Evolutionary conservation across 2,797 vertebrate genomes (phyloP).

Genomic region (Karalla daura): DNA sequence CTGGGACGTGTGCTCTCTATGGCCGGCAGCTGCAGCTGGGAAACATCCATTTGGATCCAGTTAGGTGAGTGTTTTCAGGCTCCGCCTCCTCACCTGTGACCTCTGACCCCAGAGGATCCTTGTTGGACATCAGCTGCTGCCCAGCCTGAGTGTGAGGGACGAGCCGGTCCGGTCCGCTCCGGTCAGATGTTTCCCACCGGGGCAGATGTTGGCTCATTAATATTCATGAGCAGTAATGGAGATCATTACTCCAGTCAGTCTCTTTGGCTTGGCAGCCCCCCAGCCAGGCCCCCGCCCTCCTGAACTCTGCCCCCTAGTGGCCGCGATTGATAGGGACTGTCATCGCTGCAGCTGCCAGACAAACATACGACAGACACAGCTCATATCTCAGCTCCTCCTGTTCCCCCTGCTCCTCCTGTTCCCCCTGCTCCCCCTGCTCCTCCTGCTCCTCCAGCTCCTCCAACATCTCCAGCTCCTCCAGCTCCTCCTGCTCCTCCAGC

Average conservation of each 20-base stretch:
- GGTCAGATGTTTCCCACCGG: conserved; percentile 44
- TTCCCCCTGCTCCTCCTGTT: too few species aligned
- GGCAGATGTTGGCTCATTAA: conserved; percentile 80
- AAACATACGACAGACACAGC: conserved; percentile 54
- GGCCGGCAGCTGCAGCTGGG: conserved; percentile 6
- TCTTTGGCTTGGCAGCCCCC: conserved; percentile 69
- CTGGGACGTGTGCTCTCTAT: background rate
- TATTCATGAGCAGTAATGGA: conserved; percentile 79
- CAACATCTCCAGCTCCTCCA: too few species aligned
- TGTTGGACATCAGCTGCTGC: conserved; percentile 36
- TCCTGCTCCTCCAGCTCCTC: too few species aligned
- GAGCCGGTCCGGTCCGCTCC: conserved; percentile 4
- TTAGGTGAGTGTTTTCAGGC: background rate
- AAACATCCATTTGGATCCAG: conserved; percentile 19
- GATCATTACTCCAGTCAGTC: conserved; percentile 70
- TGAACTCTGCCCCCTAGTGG: conserved; percentile 74
- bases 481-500: too few species aligned
- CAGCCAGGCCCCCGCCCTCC: conserved; percentile 60
- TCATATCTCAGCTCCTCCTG: too few species aligned
- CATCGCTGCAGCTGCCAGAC: conserved; percentile 54
- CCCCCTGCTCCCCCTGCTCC: too few species aligned
- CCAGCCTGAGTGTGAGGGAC: conserved; percentile 19
- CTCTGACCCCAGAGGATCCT: conserved; percentile 38
- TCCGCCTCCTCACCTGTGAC: conserved; percentile 44
- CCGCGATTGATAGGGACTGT: conserved; percentile 74